These are phyloP conservation scores for Parapristionchus giblindavisi DNA, from an alignment of 2,888 invertebrate species.

Conservation along the genomic window DNA sequence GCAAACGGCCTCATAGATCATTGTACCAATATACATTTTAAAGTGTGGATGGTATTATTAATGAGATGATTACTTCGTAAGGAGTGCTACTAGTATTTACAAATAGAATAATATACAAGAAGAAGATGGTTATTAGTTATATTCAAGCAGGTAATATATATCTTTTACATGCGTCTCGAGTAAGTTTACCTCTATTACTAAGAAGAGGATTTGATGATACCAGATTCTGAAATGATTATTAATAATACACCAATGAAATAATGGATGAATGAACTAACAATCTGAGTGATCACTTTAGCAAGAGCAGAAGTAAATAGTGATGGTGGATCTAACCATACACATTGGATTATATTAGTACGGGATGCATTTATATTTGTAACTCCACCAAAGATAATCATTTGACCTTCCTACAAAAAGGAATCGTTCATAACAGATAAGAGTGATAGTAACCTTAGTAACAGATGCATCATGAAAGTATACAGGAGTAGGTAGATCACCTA, in stretches of 20 bases:
- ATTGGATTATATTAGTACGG: background rate
- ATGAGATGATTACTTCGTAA: too few relatives aligned
- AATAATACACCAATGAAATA: too few relatives aligned
- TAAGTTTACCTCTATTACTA: background rate
- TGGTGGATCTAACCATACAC: conserved; percentile 33
- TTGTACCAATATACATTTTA: too few relatives aligned
- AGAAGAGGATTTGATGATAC: too few relatives aligned
- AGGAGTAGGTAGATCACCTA: conserved; percentile 22
- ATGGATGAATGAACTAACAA: background rate
- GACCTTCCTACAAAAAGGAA: conserved; percentile 16
- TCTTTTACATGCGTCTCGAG: background rate
- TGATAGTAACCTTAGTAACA: conserved; percentile 3
- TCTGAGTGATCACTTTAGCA: background rate
- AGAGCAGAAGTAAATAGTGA: conserved; percentile 32
- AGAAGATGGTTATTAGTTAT: background rate
- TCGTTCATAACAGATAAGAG: background rate
- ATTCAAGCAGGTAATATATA: background rate
- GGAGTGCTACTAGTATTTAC: too few relatives aligned
- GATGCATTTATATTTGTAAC: background rate
- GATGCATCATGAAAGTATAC: conserved; percentile 34
- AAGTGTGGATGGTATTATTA: too few relatives aligned
- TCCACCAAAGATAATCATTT: conserved; percentile 31
- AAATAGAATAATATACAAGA: background rate
- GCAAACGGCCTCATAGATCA: too few relatives aligned
- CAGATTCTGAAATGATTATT: too few relatives aligned